Conservation (phyloP, 2,888 invertebrate genomes). For the Scaeva pyrastri region DNA sequence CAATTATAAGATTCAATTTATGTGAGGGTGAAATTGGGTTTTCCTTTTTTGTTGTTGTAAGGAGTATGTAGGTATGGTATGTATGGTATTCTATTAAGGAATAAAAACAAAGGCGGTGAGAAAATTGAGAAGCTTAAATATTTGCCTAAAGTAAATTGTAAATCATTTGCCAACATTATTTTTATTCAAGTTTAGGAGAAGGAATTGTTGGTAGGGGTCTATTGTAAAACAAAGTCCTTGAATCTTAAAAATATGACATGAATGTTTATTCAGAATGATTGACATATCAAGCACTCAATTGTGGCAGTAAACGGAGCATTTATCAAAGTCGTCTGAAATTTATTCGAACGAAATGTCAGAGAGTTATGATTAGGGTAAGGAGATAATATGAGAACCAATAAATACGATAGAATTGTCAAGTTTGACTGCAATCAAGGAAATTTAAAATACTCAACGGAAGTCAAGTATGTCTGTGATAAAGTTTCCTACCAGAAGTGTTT, state of each 20-base stretch:
- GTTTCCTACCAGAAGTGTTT: no score
- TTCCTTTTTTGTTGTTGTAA: not conserved
- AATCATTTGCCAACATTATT: no score
- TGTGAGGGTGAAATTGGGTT: not conserved
- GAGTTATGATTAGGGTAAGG: not conserved
- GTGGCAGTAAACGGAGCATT: slow-evolving; percentile 2
- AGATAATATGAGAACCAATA: not conserved
- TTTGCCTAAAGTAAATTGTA: no score
- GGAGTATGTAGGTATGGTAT: no score
- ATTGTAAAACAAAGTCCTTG: not conserved
- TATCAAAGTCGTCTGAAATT: not conserved
- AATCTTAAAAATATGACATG: no score
- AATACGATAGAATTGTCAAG: slow-evolving; percentile 21
- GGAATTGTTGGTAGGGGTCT: not conserved
- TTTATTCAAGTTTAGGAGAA: no score
- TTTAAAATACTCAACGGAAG: not conserved
- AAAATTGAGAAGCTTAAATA: not conserved
- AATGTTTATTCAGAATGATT: slow-evolving; percentile 4
- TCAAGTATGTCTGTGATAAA: no score
- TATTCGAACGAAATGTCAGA: slow-evolving; percentile 6
- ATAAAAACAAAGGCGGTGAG: not conserved
- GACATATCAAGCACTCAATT: slow-evolving; percentile 2
- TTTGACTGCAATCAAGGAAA: not conserved
- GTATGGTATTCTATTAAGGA: not conserved
- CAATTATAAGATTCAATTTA: slow-evolving; percentile 34